Percentiles rank a stretch among this genome's conserved stretches.
phyloP scores from a whole-genome alignment of 2,113 vertebrate species.

The Galbula dea region DNA sequence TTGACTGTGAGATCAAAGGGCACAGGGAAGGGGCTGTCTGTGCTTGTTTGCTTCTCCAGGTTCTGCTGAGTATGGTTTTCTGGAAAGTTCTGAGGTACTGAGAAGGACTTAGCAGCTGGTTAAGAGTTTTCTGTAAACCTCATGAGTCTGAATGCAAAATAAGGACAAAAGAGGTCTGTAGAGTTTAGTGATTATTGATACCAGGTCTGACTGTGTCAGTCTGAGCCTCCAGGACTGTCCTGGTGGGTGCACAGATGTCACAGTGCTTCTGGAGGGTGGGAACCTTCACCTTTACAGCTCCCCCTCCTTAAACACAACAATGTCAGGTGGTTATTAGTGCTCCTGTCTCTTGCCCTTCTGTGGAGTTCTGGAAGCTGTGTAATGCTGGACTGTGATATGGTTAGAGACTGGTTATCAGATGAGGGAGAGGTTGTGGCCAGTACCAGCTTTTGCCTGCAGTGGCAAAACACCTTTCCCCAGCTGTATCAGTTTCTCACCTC shows the following conservation, averaged over 20 bases:
- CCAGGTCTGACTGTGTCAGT: not conserved
- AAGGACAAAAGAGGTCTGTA: not conserved
- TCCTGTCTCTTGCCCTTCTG: not conserved
- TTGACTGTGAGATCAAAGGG: not conserved
- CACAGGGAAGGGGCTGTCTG: not conserved
- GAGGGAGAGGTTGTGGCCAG: not conserved
- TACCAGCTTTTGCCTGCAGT: not conserved
- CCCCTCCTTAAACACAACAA: not conserved
- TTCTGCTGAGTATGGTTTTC: not conserved
- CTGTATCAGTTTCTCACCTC: not conserved
- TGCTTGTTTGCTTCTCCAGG: not conserved
- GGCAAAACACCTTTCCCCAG: not conserved
- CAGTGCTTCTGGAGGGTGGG: not conserved
- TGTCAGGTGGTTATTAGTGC: not conserved
- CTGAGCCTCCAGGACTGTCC: not conserved
- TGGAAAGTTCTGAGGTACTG: not conserved
- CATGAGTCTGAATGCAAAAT: not conserved
- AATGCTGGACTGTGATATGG: not conserved
- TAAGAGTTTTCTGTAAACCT: not conserved
- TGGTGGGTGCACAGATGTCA: accelerated
- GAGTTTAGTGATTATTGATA: not conserved
- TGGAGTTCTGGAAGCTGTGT: not conserved
- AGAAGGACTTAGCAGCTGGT: not conserved
- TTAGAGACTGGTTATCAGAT: not conserved
- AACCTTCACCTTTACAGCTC: not conserved